Conservation (phyloP, 2,888 invertebrate species). For the Phrixothrix hirtus region DNA sequence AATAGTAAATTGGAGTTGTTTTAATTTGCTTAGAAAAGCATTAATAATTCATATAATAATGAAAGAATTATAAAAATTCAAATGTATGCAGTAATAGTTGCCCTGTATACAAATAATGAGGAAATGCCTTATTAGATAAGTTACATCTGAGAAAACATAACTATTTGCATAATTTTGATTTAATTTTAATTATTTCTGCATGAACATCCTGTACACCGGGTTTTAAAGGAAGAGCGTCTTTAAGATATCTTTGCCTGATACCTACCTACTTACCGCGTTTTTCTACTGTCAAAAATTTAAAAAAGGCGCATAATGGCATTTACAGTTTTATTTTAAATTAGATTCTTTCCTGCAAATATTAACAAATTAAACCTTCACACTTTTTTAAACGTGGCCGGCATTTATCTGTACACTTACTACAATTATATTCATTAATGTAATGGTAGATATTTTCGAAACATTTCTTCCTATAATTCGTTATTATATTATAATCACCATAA, state of each 20-base stretch:
- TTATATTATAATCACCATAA: background rate
- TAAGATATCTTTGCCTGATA: background rate
- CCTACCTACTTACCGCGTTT: background rate
- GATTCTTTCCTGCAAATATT: background rate
- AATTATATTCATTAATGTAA: background rate
- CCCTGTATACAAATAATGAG: slow-evolving; percentile 5
- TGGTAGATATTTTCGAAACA: background rate
- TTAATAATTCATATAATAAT: too few species aligned
- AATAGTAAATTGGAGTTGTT: too few species aligned
- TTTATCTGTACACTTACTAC: background rate
- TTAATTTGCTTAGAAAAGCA: too few species aligned
- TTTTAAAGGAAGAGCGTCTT: background rate
- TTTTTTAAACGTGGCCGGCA: background rate
- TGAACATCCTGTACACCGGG: slow-evolving; percentile 26
- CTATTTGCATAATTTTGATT: slow-evolving; percentile 35
- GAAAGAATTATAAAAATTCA: background rate
- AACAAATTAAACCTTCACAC: background rate
- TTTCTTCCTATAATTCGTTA: background rate
- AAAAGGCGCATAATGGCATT: too few species aligned
- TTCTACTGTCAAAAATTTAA: too few species aligned
- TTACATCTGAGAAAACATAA: slow-evolving; percentile 27
- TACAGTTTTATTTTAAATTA: too few species aligned
- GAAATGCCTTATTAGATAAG: slow-evolving; percentile 28
- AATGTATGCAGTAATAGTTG: background rate
- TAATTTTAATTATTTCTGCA: slow-evolving; percentile 36